phyloP scores from a whole-genome alignment of 1,140 invertebrate species.

The Riptortus pedestris region DNA sequence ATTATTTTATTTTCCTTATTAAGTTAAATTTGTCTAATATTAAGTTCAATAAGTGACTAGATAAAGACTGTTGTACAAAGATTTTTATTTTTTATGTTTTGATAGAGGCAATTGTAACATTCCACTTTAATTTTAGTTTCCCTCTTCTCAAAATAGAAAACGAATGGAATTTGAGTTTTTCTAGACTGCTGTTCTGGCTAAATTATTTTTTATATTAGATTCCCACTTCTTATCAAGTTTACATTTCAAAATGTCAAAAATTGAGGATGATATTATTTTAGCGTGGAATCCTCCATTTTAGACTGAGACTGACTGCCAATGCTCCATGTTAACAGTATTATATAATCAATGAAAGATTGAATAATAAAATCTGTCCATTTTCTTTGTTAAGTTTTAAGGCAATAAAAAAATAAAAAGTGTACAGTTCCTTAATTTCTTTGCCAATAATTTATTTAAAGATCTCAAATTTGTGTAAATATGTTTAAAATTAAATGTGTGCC shows the following conservation, averaged over 20 bases:
- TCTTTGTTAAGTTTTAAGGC: not conserved
- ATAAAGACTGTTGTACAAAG: too few relatives aligned
- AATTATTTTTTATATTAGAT: not conserved
- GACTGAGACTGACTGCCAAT: slow-evolving; percentile 6
- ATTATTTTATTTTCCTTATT: too few relatives aligned
- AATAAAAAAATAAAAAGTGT: slow-evolving; percentile 4
- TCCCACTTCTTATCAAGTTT: not conserved
- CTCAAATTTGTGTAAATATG: slow-evolving; percentile 4
- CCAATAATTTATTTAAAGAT: slow-evolving; percentile 9
- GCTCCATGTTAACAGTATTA: slow-evolving; percentile 10
- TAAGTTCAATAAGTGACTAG: too few relatives aligned
- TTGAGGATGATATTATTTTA: not conserved
- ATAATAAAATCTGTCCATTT: not conserved
- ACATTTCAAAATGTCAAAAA: not conserved
- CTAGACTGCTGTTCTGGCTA: not conserved
- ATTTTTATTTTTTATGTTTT: too few relatives aligned
- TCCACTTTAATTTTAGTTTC: not conserved
- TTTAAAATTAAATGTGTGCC: slow-evolving; percentile 1
- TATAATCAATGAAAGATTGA: too few relatives aligned
- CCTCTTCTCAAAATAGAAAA: not conserved
- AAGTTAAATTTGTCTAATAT: too few relatives aligned
- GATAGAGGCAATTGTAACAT: too few relatives aligned
- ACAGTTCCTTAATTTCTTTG: slow-evolving; percentile 10
- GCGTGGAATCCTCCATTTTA: not conserved
- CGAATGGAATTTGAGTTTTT: not conserved